These are phyloP conservation scores for Glaucidium brasilianum DNA, from an alignment of 2,113 vertebrate genomes.

Conservation along the genomic window DNA sequence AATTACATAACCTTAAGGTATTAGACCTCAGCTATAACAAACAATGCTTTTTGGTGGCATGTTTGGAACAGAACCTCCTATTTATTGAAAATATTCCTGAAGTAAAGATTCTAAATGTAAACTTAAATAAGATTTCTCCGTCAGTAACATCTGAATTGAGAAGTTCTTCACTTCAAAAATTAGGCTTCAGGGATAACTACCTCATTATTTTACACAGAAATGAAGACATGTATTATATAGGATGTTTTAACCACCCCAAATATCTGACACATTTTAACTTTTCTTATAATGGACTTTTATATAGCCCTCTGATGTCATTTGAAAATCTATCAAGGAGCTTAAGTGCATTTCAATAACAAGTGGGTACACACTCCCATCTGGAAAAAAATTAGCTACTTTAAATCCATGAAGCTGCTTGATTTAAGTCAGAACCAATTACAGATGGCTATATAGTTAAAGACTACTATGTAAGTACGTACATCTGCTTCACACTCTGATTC, in stretches of 20 bases:
- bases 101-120: conserved; percentile 76
- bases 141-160: conserved; percentile 64
- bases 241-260: conserved; percentile 68
- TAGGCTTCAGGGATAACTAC: conserved; percentile 60
- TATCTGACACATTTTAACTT: conserved; percentile 77
- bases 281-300: conserved; percentile 55
- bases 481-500: conserved; percentile 58
- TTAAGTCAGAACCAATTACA: conserved; percentile 65
- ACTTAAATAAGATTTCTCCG: conserved; percentile 65
- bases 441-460: not conserved
- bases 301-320: conserved; percentile 30
- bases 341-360: conserved; percentile 65
- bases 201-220: conserved; percentile 62
- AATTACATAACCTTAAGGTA: conserved; percentile 64
- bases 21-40: conserved; percentile 73
- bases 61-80: conserved; percentile 71
- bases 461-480: not conserved
- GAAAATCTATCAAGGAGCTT: conserved; percentile 59
- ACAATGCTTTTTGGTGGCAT: conserved; percentile 72
- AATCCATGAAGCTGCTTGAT: conserved; percentile 57
- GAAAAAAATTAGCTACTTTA: conserved; percentile 56
- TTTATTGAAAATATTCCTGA: conserved; percentile 73
- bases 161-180: conserved; percentile 71
- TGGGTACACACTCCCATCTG: conserved; percentile 13
- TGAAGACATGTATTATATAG: not conserved